Base-by-base conservation (phyloP, 1,140 invertebrate genomes). In the Propsilocerus akamusi region DNA sequence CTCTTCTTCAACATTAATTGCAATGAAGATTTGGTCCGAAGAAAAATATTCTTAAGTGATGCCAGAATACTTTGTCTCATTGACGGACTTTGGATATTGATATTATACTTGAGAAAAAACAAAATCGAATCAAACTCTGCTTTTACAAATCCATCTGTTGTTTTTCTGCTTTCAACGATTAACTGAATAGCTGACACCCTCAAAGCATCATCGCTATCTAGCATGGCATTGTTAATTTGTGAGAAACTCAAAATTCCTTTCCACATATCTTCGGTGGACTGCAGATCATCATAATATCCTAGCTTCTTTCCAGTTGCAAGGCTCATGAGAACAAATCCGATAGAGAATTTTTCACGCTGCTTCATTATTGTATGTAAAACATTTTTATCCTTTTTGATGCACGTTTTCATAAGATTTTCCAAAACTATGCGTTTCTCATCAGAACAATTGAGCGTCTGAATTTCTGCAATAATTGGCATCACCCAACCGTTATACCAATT, bases 161-260 rank as follows among this genome's bases (percentile, higher is more conserved):
- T 78, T 60, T 82, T 84, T 41, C 77, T 76, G 11, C 77, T 83
- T 56, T 88, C 84, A 50, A 81, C 76, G 11, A 93, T 58, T 6
- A 89, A 63, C 3, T 74, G 72, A 51, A 90, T 69, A 0, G 75
- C 73, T 54, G 72, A 55, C 3, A 75, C 61, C 5, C 74, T 62
- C 3, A 68, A 70, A 14, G 61, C 57, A 7, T 63, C 59, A 6
- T 57, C 51, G n/a, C 54, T 49, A 0, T 56, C 55, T 1, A 61
- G 6, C 11, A 63, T 50, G 0, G 56, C 55, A 20, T 49, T 22
- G 0, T 46, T 23, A 12, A 64, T 52, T 5, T 12, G 4, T 0
- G 25, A 47, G 1, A 55, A 50, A 7, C 54, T 20, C 12, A 46
- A 23, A 25, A 46, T 26, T 46, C 34, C n/a, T 0, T 8, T 12